A percentile compares a stretch with the other conserved stretches of the same genome.
Evolutionary conservation across 2,113 vertebrate genomes (phyloP).

Genomic region (Craseonycteris thonglongyai): DNA sequence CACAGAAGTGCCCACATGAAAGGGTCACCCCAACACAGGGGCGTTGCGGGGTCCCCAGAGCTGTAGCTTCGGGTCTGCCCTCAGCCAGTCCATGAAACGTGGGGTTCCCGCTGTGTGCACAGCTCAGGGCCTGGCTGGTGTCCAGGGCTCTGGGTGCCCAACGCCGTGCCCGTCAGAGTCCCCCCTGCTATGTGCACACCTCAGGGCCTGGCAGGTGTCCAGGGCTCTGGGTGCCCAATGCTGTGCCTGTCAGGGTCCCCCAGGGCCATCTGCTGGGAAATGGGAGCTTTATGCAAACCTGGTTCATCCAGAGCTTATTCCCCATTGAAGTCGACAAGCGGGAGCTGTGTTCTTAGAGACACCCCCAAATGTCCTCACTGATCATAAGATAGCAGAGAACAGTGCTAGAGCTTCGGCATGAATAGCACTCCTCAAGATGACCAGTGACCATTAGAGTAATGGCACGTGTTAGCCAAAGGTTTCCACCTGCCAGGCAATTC

Average conservation of each 20-base stretch:
- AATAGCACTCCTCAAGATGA: not conserved
- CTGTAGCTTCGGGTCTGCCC: not conserved
- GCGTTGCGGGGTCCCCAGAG: not conserved
- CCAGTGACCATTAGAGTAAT: not conserved
- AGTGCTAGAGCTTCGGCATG: not conserved
- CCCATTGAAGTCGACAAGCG: conserved; percentile 65
- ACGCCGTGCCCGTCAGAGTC: not conserved
- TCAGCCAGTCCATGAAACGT: not conserved
- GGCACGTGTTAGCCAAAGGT: not conserved
- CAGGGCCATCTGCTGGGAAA: conserved; percentile 54
- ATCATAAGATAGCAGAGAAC: conserved; percentile 23
- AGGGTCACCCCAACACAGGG: too few species aligned
- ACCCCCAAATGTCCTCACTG: conserved; percentile 41
- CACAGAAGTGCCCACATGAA: not conserved
- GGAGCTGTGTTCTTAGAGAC: conserved; percentile 62
- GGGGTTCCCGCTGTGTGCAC: not conserved
- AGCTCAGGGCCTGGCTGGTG: not conserved
- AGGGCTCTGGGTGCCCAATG: not conserved
- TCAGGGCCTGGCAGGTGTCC: not conserved
- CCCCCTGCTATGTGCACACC: not conserved
- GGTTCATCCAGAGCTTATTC: conserved; percentile 59
- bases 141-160: not conserved
- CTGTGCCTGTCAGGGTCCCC: conserved; percentile 19
- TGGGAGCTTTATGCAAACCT: conserved; percentile 69
- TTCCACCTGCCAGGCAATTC: fast-evolving